Evolutionary conservation across 2,888 invertebrate genomes (phyloP).

Genomic region (Syrista parreyssii): DNA sequence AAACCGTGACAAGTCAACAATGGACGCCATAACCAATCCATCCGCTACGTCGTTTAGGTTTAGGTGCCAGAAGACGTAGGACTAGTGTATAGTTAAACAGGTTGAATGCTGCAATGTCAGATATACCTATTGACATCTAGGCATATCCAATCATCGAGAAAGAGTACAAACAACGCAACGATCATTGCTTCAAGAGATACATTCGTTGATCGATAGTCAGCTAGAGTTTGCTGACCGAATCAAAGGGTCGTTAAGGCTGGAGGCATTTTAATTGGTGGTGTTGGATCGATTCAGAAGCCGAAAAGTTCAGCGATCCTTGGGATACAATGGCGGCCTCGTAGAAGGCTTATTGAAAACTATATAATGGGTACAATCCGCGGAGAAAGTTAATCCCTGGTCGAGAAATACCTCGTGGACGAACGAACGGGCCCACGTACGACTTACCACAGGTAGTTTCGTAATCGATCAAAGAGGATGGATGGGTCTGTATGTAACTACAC

Average conservation of each 20-base stretch:
- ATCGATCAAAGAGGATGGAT: neutral
- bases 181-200: neutral
- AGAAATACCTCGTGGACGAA: too few species aligned
- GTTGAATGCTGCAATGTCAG: too few species aligned
- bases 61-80: neutral
- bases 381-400: slow-evolving; percentile 10
- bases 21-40: slow-evolving; percentile 40
- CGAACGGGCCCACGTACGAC: neutral
- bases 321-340: slow-evolving; percentile 16
- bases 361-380: slow-evolving; percentile 18
- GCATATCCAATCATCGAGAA: neutral
- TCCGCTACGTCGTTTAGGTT: slow-evolving; percentile 35
- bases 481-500: too few species aligned
- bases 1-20: slow-evolving; percentile 44
- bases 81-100: too few species aligned
- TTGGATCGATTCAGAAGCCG: slow-evolving; percentile 19
- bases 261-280: slow-evolving; percentile 19
- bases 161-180: neutral
- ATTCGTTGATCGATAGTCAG: neutral
- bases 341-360: slow-evolving; percentile 14
- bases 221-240: neutral
- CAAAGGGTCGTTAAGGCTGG: slow-evolving; percentile 7
- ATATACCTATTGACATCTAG: too few species aligned
- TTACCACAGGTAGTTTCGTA: neutral
- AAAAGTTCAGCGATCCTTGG: slow-evolving; percentile 20